These are phyloP conservation scores for Bambusicola thoracicus DNA, from an alignment of 2,113 vertebrate genomes.

Conservation along the genomic window DNA sequence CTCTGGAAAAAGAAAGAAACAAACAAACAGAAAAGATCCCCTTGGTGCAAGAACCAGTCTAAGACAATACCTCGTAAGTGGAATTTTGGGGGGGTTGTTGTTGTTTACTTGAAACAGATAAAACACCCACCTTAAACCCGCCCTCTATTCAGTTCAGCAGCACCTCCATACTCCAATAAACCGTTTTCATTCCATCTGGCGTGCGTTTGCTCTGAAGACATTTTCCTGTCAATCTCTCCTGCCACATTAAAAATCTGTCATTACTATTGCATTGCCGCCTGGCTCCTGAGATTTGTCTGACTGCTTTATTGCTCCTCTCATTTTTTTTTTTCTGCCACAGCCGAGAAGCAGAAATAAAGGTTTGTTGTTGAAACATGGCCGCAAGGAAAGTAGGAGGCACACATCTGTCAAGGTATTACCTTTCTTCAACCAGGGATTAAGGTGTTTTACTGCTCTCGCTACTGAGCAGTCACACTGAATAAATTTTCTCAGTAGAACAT, in stretches of 20 bases:
- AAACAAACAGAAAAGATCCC: conserved; percentile 1
- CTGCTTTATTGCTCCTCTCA: conserved; percentile 86
- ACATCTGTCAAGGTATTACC: conserved; percentile 96
- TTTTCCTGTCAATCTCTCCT: conserved; percentile 95
- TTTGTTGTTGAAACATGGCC: conserved; percentile 88
- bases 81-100: not conserved
- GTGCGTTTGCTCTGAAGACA: conserved; percentile 93
- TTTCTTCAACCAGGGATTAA: conserved; percentile 92
- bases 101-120: conserved; percentile 74
- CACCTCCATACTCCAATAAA: conserved; percentile 93
- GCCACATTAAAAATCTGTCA: conserved; percentile 93
- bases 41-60: not conserved
- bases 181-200: conserved; percentile 99
- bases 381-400: conserved; percentile 89
- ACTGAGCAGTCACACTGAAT: conserved; percentile 86
- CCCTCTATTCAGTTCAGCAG: conserved; percentile 76
- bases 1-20: conserved; percentile 34
- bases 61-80: conserved; percentile 11
- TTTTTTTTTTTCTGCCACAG: conserved; percentile 82
- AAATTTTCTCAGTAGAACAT: conserved; percentile 85
- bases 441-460: conserved; percentile 86
- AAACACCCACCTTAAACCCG: conserved; percentile 76
- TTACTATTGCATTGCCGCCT: conserved; percentile 84
- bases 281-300: conserved; percentile 92
- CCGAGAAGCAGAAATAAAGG: conserved; percentile 86